Conservation (phyloP, 2,113 vertebrate species). For the Pholis gunnellus region DNA sequence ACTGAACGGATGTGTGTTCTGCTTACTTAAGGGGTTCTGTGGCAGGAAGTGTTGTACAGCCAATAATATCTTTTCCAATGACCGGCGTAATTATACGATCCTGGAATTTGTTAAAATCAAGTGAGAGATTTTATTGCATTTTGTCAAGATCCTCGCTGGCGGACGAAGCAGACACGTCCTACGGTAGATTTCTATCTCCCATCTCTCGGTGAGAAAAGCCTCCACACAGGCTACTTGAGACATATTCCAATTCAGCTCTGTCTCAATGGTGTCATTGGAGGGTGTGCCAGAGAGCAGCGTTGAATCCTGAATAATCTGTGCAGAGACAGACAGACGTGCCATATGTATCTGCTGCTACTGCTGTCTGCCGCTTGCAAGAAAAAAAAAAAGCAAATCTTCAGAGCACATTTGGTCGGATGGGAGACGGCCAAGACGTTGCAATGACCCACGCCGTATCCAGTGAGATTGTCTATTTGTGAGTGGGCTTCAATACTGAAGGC, state of each 20-base stretch:
- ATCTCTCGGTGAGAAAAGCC: constrained; percentile 60
- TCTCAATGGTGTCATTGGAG: constrained; percentile 69
- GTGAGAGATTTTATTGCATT: constrained; percentile 33
- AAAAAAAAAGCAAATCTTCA: constrained; percentile 33
- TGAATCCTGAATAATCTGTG: constrained; percentile 75
- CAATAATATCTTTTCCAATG: constrained; percentile 17
- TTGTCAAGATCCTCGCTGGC: constrained; percentile 34
- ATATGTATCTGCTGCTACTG: constrained; percentile 56
- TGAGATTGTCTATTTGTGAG: constrained; percentile 6
- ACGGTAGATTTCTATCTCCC: constrained; percentile 45
- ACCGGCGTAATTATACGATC: constrained; percentile 36
- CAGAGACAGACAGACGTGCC: constrained; percentile 56
- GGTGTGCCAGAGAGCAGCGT: constrained; percentile 69
- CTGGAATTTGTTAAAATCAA: constrained; percentile 39
- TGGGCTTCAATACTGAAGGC: constrained; percentile 15
- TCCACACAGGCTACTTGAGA: constrained; percentile 56
- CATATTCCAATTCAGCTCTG: constrained; percentile 53
- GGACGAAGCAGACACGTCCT: constrained; percentile 46
- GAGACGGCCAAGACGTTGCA: constrained; percentile 42
- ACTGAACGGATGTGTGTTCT: constrained; percentile 36
- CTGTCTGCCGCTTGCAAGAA: constrained; percentile 59
- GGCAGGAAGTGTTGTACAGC: constrained; percentile 30
- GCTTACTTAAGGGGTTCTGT: constrained; percentile 40
- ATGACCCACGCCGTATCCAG: constrained; percentile 11
- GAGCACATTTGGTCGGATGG: constrained; percentile 42